phyloP scores from a whole-genome alignment of 1,140 invertebrate species.

The Caenorhabditis latens region DNA sequence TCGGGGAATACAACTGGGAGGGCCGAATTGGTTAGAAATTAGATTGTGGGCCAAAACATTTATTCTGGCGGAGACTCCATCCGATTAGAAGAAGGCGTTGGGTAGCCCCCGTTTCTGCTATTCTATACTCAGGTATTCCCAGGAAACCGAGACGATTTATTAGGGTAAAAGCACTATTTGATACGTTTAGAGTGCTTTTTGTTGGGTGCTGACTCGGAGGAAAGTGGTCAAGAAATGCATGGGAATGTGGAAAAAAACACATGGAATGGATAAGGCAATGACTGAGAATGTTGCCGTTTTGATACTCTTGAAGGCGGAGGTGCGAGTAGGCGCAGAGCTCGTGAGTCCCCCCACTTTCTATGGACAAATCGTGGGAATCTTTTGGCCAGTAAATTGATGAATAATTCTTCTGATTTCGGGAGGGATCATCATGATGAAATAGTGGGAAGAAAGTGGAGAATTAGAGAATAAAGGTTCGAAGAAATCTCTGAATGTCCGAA shows the following conservation, averaged over 20 bases:
- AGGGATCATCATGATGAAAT: slow-evolving; percentile 31
- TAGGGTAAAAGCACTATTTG: slow-evolving; percentile 6
- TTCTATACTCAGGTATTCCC: background rate
- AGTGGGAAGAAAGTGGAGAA: background rate
- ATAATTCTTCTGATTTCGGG: slow-evolving; percentile 47
- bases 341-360: background rate
- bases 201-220: background rate
- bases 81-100: slow-evolving; percentile 43
- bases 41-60: slow-evolving; percentile 49
- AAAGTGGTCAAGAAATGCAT: slow-evolving; percentile 18
- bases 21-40: slow-evolving; percentile 54
- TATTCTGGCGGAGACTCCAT: slow-evolving; percentile 26
- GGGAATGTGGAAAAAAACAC: background rate
- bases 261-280: too few relatives aligned
- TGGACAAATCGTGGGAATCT: slow-evolving; percentile 49
- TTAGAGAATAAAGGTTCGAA: slow-evolving; percentile 17
- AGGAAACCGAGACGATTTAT: slow-evolving; percentile 34
- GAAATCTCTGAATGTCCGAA: slow-evolving; percentile 34
- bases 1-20: slow-evolving; percentile 36
- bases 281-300: slow-evolving; percentile 42
- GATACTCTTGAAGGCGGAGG: background rate
- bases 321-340: slow-evolving; percentile 36
- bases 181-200: background rate
- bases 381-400: slow-evolving; percentile 44
- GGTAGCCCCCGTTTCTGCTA: background rate